Evolutionary conservation across 2,113 vertebrate genomes (phyloP).

Genomic region (Arvicanthis niloticus): DNA sequence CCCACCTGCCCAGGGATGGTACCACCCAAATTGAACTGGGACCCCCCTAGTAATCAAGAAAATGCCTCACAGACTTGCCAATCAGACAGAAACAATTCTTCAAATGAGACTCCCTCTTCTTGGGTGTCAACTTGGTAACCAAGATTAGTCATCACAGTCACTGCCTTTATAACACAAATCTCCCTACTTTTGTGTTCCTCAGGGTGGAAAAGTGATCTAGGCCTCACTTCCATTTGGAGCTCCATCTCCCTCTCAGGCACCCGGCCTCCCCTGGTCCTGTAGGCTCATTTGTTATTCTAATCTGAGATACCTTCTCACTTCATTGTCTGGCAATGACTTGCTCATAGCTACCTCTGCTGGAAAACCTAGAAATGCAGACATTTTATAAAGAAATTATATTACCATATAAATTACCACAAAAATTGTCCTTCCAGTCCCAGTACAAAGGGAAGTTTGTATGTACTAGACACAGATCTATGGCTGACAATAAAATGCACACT

Average conservation of each 20-base stretch:
- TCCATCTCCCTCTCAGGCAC: fast-evolving
- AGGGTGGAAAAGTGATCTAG: fast-evolving
- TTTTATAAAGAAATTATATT: not conserved
- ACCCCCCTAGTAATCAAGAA: not conserved
- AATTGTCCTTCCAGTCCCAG: not conserved
- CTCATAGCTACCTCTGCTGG: not conserved
- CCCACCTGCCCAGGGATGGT: not conserved
- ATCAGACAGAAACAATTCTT: not conserved
- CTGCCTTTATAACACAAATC: not conserved
- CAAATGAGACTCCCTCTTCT: not conserved
- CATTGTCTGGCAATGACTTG: fast-evolving
- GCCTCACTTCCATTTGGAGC: not conserved
- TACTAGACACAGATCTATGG: not conserved
- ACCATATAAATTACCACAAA: not conserved
- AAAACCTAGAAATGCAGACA: not conserved
- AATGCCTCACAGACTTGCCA: not conserved
- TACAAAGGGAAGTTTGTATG: not conserved
- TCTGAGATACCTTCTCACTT: not conserved
- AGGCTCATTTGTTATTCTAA: fast-evolving
- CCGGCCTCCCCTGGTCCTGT: fast-evolving
- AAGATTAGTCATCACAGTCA: not conserved
- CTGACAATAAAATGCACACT: not conserved
- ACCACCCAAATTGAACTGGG: no score
- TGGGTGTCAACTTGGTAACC: not conserved
- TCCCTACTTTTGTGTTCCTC: not conserved